Percentiles rank a stretch among this genome's conserved stretches.
These are phyloP conservation scores for Choreutis nemorana DNA, from an alignment of 2,888 invertebrate genomes.

Conservation along the genomic window DNA sequence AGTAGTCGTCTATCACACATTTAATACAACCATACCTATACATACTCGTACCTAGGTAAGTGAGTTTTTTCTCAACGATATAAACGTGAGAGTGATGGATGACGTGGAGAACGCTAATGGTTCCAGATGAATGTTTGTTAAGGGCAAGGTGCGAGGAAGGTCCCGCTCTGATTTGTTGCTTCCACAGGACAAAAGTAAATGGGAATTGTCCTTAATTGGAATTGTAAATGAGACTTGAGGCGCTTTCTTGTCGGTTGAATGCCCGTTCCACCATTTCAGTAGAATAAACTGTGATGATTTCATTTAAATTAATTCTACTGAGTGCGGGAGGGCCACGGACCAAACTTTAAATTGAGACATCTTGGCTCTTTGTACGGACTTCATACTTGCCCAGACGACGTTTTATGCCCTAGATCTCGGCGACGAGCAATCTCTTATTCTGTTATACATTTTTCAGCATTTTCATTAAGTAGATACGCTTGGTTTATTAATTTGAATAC, in stretches of 20 bases:
- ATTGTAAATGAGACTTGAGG: conserved; percentile 62
- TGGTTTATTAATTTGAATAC: too few relatives aligned
- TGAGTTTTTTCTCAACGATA: too few relatives aligned
- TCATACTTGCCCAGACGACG: conserved; percentile 24
- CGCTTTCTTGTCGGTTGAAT: conserved; percentile 55
- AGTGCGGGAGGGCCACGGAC: conserved; percentile 27
- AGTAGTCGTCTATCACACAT: too few relatives aligned
- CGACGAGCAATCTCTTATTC: too few relatives aligned
- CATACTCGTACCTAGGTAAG: too few relatives aligned
- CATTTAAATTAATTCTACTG: conserved; percentile 55
- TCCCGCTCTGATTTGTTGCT: conserved; percentile 40
- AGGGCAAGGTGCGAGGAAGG: conserved; percentile 24
- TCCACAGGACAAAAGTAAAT: conserved; percentile 54
- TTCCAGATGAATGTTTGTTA: too few relatives aligned
- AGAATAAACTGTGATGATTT: conserved; percentile 62
- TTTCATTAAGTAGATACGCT: too few relatives aligned
- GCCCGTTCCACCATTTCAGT: conserved; percentile 46
- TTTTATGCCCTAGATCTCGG: neutral
- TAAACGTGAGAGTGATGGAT: too few relatives aligned
- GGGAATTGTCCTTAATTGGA: conserved; percentile 61
- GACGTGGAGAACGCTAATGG: too few relatives aligned
- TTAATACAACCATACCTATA: too few relatives aligned
- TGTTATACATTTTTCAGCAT: too few relatives aligned
- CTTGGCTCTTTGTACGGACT: conserved; percentile 28
- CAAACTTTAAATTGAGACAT: conserved; percentile 36